Evolutionary conservation across 2,797 vertebrate species (phyloP), one percentile per base, ranked within the genome.

Genomic region (Periophthalmus magnuspinnatus): DNA sequence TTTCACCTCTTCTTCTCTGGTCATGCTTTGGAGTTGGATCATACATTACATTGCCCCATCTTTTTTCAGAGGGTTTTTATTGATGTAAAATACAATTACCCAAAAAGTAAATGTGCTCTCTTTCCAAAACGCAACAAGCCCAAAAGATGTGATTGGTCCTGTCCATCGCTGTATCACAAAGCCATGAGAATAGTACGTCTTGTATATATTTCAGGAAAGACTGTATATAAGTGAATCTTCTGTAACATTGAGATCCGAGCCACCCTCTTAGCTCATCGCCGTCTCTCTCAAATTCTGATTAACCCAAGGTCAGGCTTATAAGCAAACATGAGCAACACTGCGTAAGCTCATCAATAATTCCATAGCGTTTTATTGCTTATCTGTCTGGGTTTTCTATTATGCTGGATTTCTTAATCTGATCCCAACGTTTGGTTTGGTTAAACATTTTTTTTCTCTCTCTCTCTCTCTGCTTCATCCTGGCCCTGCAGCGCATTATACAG

Each of bases 291-390:
- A 81, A 81, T 83, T 89, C 83, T 79, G 81, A 87, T 86, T 81
- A 88, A 86, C 74, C 80, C 80, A 79, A 87, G 88, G 88, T 89
- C 83, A 88, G 71, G 75, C 86, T 14, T 28, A 32, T 84, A 82
- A 80, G 77, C 74, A 82, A 87, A 88, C 76, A 78, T 84, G 81
- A 81, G 68, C 76, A 79, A 68, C 8, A 21, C 55, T 66, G 67
- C 74, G 70, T 80, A 87, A 79, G 71, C 76, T 84, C 81, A 83
- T 89, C 71, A 82, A 81, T 86, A 84, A 85, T 84, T 84, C 74
- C 74, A 83, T 71, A 74, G 74, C 68, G 10, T 16, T 57, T 32
- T 24, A 32, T 67, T 65, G 75, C 84, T 80, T 84, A 83, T 79
- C 84, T 83, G 74, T 77, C 72, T 75, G 71, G 73, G 61, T 75